phyloP scores from a whole-genome alignment of 2,888 invertebrate genomes.

The Caenorhabditis macrosperma region DNA sequence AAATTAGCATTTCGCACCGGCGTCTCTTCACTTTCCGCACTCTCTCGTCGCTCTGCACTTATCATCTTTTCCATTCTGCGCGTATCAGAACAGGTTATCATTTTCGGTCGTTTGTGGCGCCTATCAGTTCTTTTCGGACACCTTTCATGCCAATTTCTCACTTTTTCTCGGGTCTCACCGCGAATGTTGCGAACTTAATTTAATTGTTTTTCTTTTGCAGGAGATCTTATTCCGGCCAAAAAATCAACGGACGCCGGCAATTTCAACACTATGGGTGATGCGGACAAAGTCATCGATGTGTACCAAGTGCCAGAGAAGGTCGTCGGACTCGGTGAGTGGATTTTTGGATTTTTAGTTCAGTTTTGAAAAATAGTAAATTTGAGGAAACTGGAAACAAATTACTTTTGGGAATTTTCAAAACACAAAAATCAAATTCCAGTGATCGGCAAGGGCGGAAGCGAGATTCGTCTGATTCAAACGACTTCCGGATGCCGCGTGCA shows the following conservation, averaged over 20 bases:
- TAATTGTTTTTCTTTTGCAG: no score
- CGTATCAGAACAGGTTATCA: slow-evolving; percentile 33
- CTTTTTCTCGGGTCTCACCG: no score
- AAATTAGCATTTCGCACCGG: slow-evolving; percentile 38
- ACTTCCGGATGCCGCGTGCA: slow-evolving; percentile 97
- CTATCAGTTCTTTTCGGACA: background rate
- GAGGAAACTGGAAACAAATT: background rate
- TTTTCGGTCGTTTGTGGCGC: slow-evolving; percentile 1
- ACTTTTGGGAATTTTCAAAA: background rate
- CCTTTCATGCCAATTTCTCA: no score
- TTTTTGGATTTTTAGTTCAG: no score
- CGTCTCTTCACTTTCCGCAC: background rate
- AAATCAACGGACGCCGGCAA: slow-evolving; percentile 37
- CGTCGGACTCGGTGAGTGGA: slow-evolving; percentile 39
- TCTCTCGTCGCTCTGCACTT: slow-evolving; percentile 12
- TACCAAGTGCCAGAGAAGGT: slow-evolving; percentile 49
- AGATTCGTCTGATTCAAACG: slow-evolving; percentile 93
- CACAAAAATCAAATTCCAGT: slow-evolving; percentile 82
- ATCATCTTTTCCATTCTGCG: slow-evolving; percentile 4
- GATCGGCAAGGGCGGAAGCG: slow-evolving; percentile 96
- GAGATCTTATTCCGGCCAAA: slow-evolving; percentile 45
- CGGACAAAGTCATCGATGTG: slow-evolving; percentile 30
- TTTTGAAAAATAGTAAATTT: no score
- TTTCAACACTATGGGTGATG: slow-evolving; percentile 37
- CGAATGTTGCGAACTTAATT: no score